Conservation (phyloP, 2,888 invertebrate species). For the Drosophila anomalata region DNA sequence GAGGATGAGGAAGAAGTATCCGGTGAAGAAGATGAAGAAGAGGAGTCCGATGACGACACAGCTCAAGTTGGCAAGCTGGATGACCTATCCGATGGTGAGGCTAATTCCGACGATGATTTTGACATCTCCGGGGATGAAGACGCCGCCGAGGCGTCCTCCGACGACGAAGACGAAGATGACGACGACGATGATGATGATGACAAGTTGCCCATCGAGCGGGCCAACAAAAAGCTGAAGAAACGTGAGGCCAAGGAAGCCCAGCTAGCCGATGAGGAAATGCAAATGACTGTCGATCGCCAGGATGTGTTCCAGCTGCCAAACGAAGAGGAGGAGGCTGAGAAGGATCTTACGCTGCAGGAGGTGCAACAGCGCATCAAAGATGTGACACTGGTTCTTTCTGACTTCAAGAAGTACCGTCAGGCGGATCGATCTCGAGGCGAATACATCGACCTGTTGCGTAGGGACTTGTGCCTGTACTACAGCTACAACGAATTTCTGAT, state of each 20-base stretch:
- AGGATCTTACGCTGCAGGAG: conserved; percentile 90
- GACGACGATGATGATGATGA: conserved; percentile 87
- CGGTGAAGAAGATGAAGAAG: conserved; percentile 66
- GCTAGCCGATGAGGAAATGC: conserved; percentile 92
- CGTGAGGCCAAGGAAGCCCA: conserved; percentile 89
- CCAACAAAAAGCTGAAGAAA: conserved; percentile 90
- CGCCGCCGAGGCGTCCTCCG: conserved; percentile 83
- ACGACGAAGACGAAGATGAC: conserved; percentile 80
- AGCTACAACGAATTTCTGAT: conserved; percentile 98
- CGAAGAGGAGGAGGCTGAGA: conserved; percentile 89
- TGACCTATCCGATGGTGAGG: conserved; percentile 74
- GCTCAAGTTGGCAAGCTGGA: conserved; percentile 80
- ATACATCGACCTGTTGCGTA: conserved; percentile 90
- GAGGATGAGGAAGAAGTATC: conserved; percentile 57
- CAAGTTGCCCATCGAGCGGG: conserved; percentile 93
- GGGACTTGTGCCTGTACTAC: conserved; percentile 96
- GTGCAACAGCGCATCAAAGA: conserved; percentile 96
- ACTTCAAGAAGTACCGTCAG: conserved; percentile 90
- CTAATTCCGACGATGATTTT: conserved; percentile 85
- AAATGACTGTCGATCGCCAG: conserved; percentile 90
- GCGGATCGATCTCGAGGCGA: conserved; percentile 90
- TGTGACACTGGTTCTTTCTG: conserved; percentile 90
- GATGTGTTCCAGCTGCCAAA: conserved; percentile 92
- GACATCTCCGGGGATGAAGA: conserved; percentile 79
- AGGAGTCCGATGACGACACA: conserved; percentile 68